phyloP scores from a whole-genome alignment of 2,888 invertebrate genomes.

The Spodoptera picta region DNA sequence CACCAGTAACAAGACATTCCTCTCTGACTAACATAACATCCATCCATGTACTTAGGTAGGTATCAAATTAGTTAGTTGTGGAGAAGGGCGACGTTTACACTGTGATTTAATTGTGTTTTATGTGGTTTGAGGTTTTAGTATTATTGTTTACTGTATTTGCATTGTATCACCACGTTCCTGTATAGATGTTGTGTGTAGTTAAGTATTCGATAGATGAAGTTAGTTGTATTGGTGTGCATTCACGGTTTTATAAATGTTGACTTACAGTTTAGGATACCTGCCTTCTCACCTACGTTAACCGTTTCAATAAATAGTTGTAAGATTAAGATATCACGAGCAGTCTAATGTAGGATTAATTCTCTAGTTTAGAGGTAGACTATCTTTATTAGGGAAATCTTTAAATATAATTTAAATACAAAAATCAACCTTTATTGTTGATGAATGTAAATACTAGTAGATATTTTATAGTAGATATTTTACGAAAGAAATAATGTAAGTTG shows the following conservation, averaged over 20 bases:
- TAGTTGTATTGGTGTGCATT: conserved; percentile 9
- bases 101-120: conserved; percentile 22
- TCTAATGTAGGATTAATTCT: too few species aligned
- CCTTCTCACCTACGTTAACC: neutral
- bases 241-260: conserved; percentile 8
- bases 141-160: conserved; percentile 26
- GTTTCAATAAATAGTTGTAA: conserved; percentile 2
- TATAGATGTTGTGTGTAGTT: conserved; percentile 25
- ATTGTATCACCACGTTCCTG: conserved; percentile 23
- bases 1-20: conserved; percentile 33
- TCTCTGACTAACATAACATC: conserved; percentile 39
- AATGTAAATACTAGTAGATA: too few species aligned
- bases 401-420: too few species aligned
- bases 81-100: conserved; percentile 10
- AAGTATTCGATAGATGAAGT: conserved; percentile 14
- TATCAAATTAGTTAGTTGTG: conserved; percentile 17
- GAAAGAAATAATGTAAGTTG: too few species aligned
- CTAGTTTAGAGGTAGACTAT: too few species aligned
- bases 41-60: conserved; percentile 34
- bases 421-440: too few species aligned
- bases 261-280: conserved; percentile 2
- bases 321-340: too few species aligned
- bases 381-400: too few species aligned
- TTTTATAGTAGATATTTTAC: too few species aligned
- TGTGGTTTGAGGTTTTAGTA: conserved; percentile 26